Conservation (phyloP, 2,888 invertebrate genomes). For the Xestobium rufovillosum region DNA sequence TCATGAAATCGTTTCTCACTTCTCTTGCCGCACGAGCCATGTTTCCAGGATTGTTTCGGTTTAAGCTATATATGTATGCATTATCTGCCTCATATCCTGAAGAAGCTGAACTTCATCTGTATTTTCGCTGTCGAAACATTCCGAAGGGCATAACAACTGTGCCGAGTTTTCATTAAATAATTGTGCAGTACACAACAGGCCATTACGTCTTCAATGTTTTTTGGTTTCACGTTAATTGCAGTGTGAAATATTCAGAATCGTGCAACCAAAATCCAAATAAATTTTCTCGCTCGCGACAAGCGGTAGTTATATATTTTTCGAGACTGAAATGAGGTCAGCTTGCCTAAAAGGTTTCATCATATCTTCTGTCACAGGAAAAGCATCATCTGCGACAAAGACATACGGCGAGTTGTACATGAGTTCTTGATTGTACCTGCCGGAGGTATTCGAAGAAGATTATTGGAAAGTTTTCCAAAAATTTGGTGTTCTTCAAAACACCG, state of each 20-base stretch:
- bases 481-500: conserved; percentile 15
- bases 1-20: conserved; percentile 15
- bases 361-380: conserved; percentile 12
- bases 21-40: too few relatives aligned
- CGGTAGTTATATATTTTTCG: conserved; percentile 19
- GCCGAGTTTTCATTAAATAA: too few relatives aligned
- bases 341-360: conserved; percentile 24
- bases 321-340: too few relatives aligned
- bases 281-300: conserved; percentile 18
- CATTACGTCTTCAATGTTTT: conserved; percentile 22
- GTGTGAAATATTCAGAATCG: conserved; percentile 19
- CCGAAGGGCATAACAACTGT: too few relatives aligned
- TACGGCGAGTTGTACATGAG: too few relatives aligned
- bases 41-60: conserved; percentile 18
- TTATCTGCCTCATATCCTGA: conserved; percentile 16
- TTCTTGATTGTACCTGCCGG: too few relatives aligned
- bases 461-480: conserved; percentile 2
- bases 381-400: conserved; percentile 18
- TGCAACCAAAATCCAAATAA: conserved; percentile 24
- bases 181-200: conserved; percentile 22
- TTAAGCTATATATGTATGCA: conserved; percentile 17
- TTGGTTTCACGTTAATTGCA: conserved; percentile 21
- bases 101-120: conserved; percentile 13
- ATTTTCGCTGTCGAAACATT: conserved; percentile 20
- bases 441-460: background rate